phyloP scores from a whole-genome alignment of 1,140 invertebrate genomes.

The Trichonephila clavipes region DNA sequence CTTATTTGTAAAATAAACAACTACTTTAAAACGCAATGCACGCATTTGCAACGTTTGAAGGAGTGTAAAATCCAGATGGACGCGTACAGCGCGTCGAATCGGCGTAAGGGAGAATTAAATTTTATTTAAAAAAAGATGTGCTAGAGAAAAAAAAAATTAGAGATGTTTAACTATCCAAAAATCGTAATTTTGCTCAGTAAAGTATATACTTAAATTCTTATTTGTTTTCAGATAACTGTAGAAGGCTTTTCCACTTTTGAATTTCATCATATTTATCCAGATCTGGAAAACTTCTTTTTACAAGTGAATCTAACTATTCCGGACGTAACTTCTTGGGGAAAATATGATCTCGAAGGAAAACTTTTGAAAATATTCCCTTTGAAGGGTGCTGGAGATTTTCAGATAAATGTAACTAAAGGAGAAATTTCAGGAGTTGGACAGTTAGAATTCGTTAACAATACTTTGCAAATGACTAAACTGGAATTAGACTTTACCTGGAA shows the following conservation, averaged over 20 bases:
- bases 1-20: too few species aligned
- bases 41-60: too few species aligned
- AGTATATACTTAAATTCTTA: neutral
- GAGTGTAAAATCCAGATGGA: too few species aligned
- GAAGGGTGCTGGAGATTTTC: slow-evolving; percentile 61
- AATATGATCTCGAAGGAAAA: slow-evolving; percentile 61
- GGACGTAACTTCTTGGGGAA: slow-evolving; percentile 16
- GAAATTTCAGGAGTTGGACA: slow-evolving; percentile 61
- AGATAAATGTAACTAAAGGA: slow-evolving; percentile 64
- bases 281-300: slow-evolving; percentile 60
- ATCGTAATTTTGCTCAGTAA: neutral
- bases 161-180: too few species aligned
- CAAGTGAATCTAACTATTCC: slow-evolving; percentile 59
- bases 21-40: too few species aligned
- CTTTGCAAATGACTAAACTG: slow-evolving; percentile 54
- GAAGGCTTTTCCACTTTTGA: slow-evolving; percentile 56
- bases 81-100: too few species aligned
- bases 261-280: slow-evolving; percentile 55
- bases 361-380: slow-evolving; percentile 73
- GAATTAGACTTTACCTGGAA: slow-evolving; percentile 69
- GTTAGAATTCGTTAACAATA: slow-evolving; percentile 21
- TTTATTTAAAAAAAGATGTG: too few species aligned
- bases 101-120: too few species aligned
- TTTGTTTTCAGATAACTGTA: slow-evolving; percentile 70
- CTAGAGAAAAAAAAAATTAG: too few species aligned